Evolutionary conservation across 2,797 vertebrate genomes (phyloP).

Genomic region (Varecia variegata): DNA sequence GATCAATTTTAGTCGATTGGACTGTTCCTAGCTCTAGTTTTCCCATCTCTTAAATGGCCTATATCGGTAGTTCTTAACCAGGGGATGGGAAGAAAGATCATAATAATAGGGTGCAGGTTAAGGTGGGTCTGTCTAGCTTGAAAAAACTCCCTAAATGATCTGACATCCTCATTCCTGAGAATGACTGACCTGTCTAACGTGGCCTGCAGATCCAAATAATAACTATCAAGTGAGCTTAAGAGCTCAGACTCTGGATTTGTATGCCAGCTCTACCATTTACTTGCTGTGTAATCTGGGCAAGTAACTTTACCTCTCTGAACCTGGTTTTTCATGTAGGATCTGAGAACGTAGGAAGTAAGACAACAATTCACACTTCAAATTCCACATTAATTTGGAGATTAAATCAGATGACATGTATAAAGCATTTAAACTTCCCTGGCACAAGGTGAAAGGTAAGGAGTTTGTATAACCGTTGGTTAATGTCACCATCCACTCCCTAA

Average conservation of each 20-base stretch:
- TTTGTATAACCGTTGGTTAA: background rate
- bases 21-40: background rate
- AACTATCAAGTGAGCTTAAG: background rate
- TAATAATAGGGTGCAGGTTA: background rate
- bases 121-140: background rate
- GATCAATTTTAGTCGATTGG: background rate
- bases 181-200: background rate
- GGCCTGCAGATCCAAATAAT: background rate
- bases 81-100: background rate
- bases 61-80: background rate
- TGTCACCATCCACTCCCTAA: background rate
- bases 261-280: background rate
- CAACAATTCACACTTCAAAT: background rate
- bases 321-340: background rate
- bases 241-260: background rate
- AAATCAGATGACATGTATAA: background rate
- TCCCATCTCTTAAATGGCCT: background rate
- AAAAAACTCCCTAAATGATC: background rate
- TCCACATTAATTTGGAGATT: background rate
- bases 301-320: background rate
- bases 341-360: background rate
- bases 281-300: background rate
- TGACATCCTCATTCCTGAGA: background rate
- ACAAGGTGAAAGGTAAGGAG: background rate
- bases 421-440: background rate